Evolutionary conservation across 2,888 invertebrate species (phyloP).

Genomic region (Drosophila demipolita): DNA sequence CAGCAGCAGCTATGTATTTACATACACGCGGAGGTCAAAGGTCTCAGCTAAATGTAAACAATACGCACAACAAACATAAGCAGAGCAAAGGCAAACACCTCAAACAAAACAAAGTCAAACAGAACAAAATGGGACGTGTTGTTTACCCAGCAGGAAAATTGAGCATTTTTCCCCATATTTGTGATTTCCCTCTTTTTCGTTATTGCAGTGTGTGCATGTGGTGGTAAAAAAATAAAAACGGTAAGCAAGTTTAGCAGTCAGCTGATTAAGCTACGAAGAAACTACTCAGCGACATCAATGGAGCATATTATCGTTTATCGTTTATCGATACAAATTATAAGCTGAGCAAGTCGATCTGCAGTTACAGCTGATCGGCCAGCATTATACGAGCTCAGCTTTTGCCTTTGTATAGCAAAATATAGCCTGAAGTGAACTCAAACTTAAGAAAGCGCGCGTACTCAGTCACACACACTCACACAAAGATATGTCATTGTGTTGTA

Average conservation of each 20-base stretch:
- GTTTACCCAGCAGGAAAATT: slow-evolving; percentile 11
- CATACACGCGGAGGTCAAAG: slow-evolving; percentile 65
- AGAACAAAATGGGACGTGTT: slow-evolving; percentile 21
- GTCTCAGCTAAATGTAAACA: slow-evolving; percentile 49
- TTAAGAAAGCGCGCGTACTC: slow-evolving; percentile 1
- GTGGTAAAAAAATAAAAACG: slow-evolving; percentile 10
- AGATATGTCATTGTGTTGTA: slow-evolving; percentile 2
- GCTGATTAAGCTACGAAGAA: slow-evolving; percentile 25
- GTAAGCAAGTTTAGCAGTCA: slow-evolving; percentile 8
- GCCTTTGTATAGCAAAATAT: slow-evolving; percentile 21
- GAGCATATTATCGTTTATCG: slow-evolving; percentile 21
- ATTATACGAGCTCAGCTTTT: slow-evolving; percentile 18
- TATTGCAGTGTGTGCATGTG: slow-evolving; percentile 34
- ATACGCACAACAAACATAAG: slow-evolving; percentile 29
- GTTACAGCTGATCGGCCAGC: slow-evolving; percentile 37
- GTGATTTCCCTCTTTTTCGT: slow-evolving; percentile 4
- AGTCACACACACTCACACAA: slow-evolving; percentile 2
- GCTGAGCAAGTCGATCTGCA: background rate
- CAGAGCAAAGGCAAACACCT: background rate
- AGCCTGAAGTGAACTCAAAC: slow-evolving; percentile 10
- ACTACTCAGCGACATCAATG: slow-evolving; percentile 21
- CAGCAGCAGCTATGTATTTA: slow-evolving; percentile 1
- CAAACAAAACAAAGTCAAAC: slow-evolving; percentile 23
- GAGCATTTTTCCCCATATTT: background rate
- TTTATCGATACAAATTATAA: slow-evolving; percentile 38